These are phyloP conservation scores for Frieseomelitta varia DNA, from an alignment of 1,140 invertebrate genomes.

Conservation along the genomic window DNA sequence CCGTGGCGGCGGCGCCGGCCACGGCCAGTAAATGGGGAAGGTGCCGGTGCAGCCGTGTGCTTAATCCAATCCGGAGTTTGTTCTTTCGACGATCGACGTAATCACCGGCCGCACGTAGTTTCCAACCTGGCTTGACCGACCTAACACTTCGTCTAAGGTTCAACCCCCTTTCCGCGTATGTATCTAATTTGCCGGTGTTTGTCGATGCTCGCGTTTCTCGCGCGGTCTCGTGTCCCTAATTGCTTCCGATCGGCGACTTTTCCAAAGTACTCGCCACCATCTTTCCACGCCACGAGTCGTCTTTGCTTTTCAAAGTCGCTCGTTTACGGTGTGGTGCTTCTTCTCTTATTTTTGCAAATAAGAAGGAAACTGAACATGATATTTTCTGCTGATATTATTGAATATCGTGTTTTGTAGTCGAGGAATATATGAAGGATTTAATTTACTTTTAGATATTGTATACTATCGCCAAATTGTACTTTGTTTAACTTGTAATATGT, in stretches of 20 bases:
- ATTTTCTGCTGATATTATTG: too few relatives aligned
- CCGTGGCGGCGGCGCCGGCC: conserved; percentile 70
- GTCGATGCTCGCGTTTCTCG: conserved; percentile 49
- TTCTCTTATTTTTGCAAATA: neutral
- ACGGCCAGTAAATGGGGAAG: conserved; percentile 73
- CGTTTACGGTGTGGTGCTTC: too few relatives aligned
- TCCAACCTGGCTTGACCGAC: conserved; percentile 61
- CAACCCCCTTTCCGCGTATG: conserved; percentile 56
- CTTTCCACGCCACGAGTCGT: neutral
- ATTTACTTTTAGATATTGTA: too few relatives aligned
- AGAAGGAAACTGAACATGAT: neutral
- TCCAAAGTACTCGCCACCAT: neutral
- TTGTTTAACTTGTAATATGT: too few relatives aligned
- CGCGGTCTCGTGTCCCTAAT: conserved; percentile 47
- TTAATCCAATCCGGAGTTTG: conserved; percentile 79
- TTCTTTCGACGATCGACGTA: conserved; percentile 79
- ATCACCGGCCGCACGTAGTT: conserved; percentile 75
- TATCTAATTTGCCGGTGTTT: conserved; percentile 68
- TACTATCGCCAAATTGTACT: too few relatives aligned
- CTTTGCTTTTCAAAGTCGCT: neutral
- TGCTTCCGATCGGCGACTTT: conserved; percentile 32
- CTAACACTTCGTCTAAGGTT: conserved; percentile 68
- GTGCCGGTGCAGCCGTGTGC: conserved; percentile 66
- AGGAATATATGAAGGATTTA: too few relatives aligned
- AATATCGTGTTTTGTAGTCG: too few relatives aligned